Evolutionary conservation across 92 coral and sea anemone species (phyloP), one percentile per base, ranked within the genome.

Genomic region (Epizoanthus ramosus): DNA sequence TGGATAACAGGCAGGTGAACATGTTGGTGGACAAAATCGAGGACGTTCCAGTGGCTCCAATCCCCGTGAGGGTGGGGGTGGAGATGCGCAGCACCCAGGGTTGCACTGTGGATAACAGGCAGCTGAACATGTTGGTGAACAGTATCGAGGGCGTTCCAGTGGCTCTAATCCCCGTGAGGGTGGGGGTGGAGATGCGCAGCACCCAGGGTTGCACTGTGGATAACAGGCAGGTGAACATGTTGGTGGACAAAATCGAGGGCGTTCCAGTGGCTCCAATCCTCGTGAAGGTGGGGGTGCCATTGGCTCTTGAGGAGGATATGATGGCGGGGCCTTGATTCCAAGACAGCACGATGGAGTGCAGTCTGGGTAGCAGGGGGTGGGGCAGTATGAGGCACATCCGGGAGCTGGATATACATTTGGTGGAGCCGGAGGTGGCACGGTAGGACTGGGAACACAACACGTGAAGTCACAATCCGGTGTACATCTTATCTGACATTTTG

Each of bases 321-420:
- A 37, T 9, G 24, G 37, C 56, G 17, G 22, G 13, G 56, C 25
- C 22, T 2, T 56, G 63, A 21, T 21, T 41, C 37, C 22, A 59
- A 13, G 13, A 22, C 82, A 77, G 47, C 82, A 77, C 65, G 82
- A 77, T 8, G 82, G 82, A 4, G n/a, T 17, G 45, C 82, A 77
- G 6, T 39, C 50, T 13, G 82, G 82, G 35, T 16, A 77, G 33
- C 82, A 77, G 0, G 18, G 12, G 19, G 22, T 54, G 8, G 82
- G 82, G 24, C 82, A 77, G 65, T 77, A 77, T 8, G 82, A 31
- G 39, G 82, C 82, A n/a, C 82, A 77, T n/a, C 41, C 59, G 41
- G 60, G 22, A 0, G 54, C 41, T 22, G 82, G 82, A 12, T 60
- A 43, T 19, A 61, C 23, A 8, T 39, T 71, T 0, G 57, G 71